These are phyloP conservation scores for Athrips mouffetella DNA, from an alignment of 2,888 invertebrate species.

Conservation along the genomic window DNA sequence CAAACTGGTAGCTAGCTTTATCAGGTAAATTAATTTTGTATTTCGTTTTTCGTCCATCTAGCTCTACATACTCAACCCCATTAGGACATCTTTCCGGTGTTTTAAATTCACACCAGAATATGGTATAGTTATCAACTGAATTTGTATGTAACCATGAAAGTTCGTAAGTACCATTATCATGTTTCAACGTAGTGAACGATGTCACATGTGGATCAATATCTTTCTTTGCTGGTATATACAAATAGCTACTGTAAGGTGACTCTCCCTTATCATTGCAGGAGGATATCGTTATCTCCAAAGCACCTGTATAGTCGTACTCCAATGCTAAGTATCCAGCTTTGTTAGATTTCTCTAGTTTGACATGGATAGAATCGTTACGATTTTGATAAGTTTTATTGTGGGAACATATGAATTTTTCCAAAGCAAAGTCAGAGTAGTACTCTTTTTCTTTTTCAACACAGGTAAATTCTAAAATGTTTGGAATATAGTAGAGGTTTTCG, in stretches of 20 bases:
- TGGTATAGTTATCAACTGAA: constrained; percentile 77
- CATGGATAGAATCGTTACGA: too few species aligned
- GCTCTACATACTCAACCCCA: not conserved
- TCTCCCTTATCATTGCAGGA: constrained; percentile 73
- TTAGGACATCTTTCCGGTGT: constrained; percentile 31
- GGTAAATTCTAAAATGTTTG: too few species aligned
- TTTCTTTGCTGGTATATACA: constrained; percentile 72
- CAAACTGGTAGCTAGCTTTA: constrained; percentile 77
- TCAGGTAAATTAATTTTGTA: not conserved
- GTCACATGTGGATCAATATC: constrained; percentile 32
- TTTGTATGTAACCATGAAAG: constrained; percentile 81
- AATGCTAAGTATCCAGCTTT: constrained; percentile 60
- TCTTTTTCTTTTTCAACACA: too few species aligned
- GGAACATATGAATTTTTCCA: too few species aligned
- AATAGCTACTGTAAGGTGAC: constrained; percentile 60
- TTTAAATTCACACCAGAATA: constrained; percentile 80
- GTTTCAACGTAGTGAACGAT: constrained; percentile 80
- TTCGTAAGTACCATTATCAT: constrained; percentile 79
- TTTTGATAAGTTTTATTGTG: too few species aligned
- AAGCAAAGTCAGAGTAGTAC: too few species aligned
- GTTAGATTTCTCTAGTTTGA: not conserved
- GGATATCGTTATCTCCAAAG: constrained; percentile 57
- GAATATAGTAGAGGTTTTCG: constrained; percentile 78
- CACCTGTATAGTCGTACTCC: constrained; percentile 43
- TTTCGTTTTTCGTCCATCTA: not conserved